Evolutionary conservation across 2,113 vertebrate genomes (phyloP), one percentile per base, ranked within the genome.

Genomic region (Mandrillus leucophaeus): DNA sequence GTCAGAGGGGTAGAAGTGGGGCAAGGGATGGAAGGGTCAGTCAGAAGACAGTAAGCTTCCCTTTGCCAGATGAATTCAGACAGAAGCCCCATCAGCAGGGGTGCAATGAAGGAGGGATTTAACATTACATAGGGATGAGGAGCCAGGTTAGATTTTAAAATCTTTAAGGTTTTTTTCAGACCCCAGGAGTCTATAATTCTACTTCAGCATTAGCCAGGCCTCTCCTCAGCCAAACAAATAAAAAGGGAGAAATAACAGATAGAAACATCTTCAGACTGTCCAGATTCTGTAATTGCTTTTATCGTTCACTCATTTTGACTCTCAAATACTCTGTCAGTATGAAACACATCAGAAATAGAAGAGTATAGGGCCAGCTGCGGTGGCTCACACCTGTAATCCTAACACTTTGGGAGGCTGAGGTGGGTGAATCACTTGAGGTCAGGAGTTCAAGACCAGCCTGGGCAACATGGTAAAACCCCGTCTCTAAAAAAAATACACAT

Each of bases 221-320:
- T 55, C 30, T 48, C 75, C 30, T 27, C 76, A 88, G 30, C 55
- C 87, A 80, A 40, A 59, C 52, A 52, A 86, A 25, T 45, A 50
- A 85, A 93, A 93, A 38, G 40, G 23, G 35, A 92, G 66, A 86
- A 14, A 14, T 79, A 61, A 32, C 73, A 93, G 52, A 17, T 13
- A 57, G 72, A 79, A 82, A 59, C 61, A 35, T 87, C 61, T 68
- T 88, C 66, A 72, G 79, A 48, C 61, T 61, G 43, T 61, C 35
- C 30, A 92, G 45, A 61, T 90, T 72, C 80, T 79, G 7, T 83
- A 27, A n/a, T 23, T 78, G 50, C 30, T 35, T 93, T 78, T 79
- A 88, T 79, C 45, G 48, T 52, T 25, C n/a, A 55, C 55, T 85
- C 64, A 38, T n/a, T 88, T 78, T 90, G 70, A 45, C 55, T 84